Conservation (phyloP, 2,113 vertebrate genomes). For the Peucedramus taeniatus region DNA sequence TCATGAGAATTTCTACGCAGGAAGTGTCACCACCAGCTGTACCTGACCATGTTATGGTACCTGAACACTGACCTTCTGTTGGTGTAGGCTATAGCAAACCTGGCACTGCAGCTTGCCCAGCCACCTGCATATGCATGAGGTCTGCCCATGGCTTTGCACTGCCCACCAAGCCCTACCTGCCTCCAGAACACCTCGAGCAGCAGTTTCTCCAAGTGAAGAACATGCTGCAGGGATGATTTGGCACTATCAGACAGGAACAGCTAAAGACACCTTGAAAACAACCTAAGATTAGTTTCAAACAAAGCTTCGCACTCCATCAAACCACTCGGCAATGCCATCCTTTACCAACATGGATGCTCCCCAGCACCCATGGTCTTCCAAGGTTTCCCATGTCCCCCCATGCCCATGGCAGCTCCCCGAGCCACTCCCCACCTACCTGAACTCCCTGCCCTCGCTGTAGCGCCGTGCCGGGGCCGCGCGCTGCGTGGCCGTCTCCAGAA, state of each 20-base stretch:
- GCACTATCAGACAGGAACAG: not conserved
- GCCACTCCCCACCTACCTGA: constrained; percentile 78
- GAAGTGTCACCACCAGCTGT: not conserved
- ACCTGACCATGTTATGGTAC: not conserved
- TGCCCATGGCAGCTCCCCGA: rapidly evolving
- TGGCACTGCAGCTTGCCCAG: not conserved
- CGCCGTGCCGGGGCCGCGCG: constrained; percentile 73
- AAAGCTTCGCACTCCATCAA: not conserved
- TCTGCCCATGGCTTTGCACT: not conserved
- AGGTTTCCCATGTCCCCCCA: not conserved
- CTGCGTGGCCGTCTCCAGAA: constrained; percentile 83
- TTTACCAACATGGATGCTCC: rapidly evolving
- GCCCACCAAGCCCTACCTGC: not conserved
- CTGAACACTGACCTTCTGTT: not conserved
- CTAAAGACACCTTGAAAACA: not conserved
- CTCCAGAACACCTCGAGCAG: not conserved
- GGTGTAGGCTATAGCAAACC: not conserved
- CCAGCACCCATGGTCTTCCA: not conserved
- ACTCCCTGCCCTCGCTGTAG: constrained; percentile 86
- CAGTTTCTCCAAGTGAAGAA: not conserved
- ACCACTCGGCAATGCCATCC: rapidly evolving
- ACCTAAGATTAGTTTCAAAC: rapidly evolving
- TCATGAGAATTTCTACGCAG: not conserved
- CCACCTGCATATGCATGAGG: rapidly evolving
- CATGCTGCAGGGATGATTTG: not conserved